Evolutionary conservation across 2,888 invertebrate genomes (phyloP).

Genomic region (Tenthredo livida): DNA sequence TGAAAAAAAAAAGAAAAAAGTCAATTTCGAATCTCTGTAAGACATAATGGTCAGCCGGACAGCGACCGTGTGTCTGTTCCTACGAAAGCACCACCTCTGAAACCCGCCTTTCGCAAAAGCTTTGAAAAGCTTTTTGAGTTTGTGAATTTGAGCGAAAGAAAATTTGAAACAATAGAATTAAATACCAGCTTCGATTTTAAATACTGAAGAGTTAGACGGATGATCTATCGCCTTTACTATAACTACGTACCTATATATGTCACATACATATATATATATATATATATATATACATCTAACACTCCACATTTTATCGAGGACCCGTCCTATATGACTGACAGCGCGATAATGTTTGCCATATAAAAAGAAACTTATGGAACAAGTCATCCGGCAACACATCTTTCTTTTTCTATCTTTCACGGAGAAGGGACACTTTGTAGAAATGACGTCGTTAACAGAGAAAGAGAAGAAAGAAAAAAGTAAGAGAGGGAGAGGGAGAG

Average conservation of each 20-base stretch:
- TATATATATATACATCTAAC: not conserved
- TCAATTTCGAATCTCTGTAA: not conserved
- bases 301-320: slow-evolving; percentile 10
- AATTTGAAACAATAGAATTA: not conserved
- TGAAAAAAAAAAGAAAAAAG: no score
- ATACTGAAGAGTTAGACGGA: not conserved
- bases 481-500: no score
- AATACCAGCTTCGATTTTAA: slow-evolving; percentile 1
- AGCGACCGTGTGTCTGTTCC: not conserved
- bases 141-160: slow-evolving; percentile 1
- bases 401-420: not conserved
- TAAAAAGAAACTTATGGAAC: not conserved
- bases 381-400: not conserved
- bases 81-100: not conserved
- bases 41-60: not conserved
- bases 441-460: not conserved
- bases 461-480: not conserved
- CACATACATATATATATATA: no score
- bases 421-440: not conserved
- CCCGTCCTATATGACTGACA: not conserved
- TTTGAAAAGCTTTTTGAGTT: no score
- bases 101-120: not conserved
- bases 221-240: slow-evolving; percentile 6
- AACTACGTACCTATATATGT: not conserved
- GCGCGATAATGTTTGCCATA: slow-evolving; percentile 10